These are phyloP conservation scores for Xyrichtys novacula DNA, from an alignment of 2,797 vertebrate species.

Conservation along the genomic window DNA sequence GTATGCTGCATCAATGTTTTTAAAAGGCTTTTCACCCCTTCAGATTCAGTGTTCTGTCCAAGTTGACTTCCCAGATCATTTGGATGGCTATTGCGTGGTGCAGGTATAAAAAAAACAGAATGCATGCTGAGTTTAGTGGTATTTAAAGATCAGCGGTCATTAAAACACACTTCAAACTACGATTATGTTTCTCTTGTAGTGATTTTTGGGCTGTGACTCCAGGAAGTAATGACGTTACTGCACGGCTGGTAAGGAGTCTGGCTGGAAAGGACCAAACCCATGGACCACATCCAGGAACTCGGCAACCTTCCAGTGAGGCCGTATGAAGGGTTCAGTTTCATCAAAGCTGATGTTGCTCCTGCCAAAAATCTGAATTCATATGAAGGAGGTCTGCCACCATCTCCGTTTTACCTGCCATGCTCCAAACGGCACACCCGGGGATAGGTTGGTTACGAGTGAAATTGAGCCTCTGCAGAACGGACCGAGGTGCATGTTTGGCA, in stretches of 20 bases:
- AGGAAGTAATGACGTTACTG: conserved; percentile 68
- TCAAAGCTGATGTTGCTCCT: conserved; percentile 55
- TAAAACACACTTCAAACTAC: conserved; percentile 60
- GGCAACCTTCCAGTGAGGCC: conserved; percentile 57
- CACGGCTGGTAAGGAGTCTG: conserved; percentile 47
- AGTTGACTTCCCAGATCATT: conserved; percentile 33
- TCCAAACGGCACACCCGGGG: conserved; percentile 50
- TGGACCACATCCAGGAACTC: conserved; percentile 69
- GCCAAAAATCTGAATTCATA: conserved; percentile 71
- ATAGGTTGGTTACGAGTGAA: conserved; percentile 38
- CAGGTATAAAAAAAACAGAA: conserved; percentile 40
- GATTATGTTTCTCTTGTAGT: conserved; percentile 53
- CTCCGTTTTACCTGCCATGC: conserved; percentile 31
- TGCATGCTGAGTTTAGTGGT: conserved; percentile 51
- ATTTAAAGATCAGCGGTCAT: conserved; percentile 56
- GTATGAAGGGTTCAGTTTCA: conserved; percentile 62
- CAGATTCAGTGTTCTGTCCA: conserved; percentile 27
- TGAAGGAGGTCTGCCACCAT: conserved; percentile 72
- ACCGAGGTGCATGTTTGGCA: conserved; percentile 21
- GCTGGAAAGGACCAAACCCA: conserved; percentile 55
- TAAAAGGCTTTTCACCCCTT: conserved; percentile 20
- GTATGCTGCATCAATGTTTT: conserved; percentile 37
- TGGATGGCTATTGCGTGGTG: conserved; percentile 33
- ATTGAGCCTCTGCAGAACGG: conserved; percentile 29
- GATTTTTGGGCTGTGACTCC: conserved; percentile 50